These are phyloP conservation scores for sheep (Ovis aries) DNA, from an alignment of 2,113 vertebrate genomes.

Conservation along the genomic window DNA sequence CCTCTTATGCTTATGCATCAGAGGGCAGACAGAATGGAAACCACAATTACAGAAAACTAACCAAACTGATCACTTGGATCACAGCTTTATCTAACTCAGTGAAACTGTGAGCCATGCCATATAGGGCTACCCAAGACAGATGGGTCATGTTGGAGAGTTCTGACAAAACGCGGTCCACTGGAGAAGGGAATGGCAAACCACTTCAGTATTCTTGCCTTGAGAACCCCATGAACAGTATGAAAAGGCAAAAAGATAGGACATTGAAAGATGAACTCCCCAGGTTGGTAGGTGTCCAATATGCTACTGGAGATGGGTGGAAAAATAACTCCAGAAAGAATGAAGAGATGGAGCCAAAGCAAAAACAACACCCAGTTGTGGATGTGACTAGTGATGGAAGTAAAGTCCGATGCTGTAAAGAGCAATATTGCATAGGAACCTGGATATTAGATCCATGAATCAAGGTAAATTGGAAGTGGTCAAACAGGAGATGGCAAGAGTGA, in stretches of 20 bases:
- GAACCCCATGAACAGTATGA: not conserved
- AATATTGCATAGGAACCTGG: not conserved
- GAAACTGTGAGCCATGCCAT: not conserved
- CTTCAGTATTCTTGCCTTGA: not conserved
- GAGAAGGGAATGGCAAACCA: not conserved
- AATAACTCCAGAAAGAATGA: not conserved
- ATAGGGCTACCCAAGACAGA: not conserved
- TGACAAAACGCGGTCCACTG: not conserved
- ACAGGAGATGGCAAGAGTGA: not conserved
- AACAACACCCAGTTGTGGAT: not conserved
- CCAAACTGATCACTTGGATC: not conserved
- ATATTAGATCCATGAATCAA: not conserved
- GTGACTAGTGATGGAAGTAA: not conserved
- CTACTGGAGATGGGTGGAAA: not conserved
- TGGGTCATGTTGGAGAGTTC: not conserved
- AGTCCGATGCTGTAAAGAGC: not conserved
- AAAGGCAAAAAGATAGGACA: not conserved
- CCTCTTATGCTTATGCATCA: not conserved
- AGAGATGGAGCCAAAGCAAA: not conserved
- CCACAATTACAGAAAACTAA: not conserved
- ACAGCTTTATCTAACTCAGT: not conserved
- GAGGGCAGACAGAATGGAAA: not conserved
- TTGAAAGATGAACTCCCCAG: not conserved
- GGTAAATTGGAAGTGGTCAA: not conserved
- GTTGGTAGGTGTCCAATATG: not conserved